phyloP scores from a whole-genome alignment of 2,797 vertebrate genomes.

The Tiaroga cobitis region DNA sequence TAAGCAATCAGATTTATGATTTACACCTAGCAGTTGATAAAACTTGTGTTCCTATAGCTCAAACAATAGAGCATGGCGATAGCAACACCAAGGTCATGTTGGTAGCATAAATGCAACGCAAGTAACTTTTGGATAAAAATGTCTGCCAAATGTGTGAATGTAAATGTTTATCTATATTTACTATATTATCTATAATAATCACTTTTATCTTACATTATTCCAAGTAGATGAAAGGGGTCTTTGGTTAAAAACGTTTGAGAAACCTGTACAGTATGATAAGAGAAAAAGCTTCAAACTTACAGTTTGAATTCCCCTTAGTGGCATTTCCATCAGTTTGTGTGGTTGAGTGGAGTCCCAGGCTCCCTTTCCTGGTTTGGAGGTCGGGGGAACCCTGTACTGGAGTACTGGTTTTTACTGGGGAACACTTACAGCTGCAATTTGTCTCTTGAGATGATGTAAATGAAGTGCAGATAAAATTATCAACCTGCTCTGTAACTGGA shows the following conservation, averaged over 20 bases:
- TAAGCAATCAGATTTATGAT: neutral
- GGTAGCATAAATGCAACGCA: neutral
- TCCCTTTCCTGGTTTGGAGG: slow-evolving; percentile 59
- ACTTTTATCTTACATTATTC: neutral
- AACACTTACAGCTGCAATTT: slow-evolving; percentile 30
- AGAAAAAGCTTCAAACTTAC: slow-evolving; percentile 67
- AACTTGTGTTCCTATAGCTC: neutral
- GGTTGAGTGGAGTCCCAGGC: slow-evolving; percentile 61
- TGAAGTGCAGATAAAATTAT: slow-evolving; percentile 54
- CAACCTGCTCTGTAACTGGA: slow-evolving; percentile 34
- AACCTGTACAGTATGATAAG: neutral
- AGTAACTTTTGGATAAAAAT: neutral
- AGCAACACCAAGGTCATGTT: neutral
- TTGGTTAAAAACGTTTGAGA: neutral
- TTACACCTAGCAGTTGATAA: neutral
- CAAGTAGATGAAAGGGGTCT: neutral
- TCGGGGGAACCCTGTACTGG: slow-evolving; percentile 65
- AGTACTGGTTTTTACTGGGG: slow-evolving; percentile 67
- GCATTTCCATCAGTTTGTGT: slow-evolving; percentile 65
- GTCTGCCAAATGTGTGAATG: neutral
- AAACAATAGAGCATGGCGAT: neutral
- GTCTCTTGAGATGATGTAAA: slow-evolving; percentile 46
- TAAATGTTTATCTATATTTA: neutral
- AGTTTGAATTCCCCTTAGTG: slow-evolving; percentile 67
- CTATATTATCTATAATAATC: too few species aligned